Evolutionary conservation across 2,797 vertebrate species (phyloP), one percentile per base, ranked within the genome.

Genomic region (Bovichtus diacanthus): DNA sequence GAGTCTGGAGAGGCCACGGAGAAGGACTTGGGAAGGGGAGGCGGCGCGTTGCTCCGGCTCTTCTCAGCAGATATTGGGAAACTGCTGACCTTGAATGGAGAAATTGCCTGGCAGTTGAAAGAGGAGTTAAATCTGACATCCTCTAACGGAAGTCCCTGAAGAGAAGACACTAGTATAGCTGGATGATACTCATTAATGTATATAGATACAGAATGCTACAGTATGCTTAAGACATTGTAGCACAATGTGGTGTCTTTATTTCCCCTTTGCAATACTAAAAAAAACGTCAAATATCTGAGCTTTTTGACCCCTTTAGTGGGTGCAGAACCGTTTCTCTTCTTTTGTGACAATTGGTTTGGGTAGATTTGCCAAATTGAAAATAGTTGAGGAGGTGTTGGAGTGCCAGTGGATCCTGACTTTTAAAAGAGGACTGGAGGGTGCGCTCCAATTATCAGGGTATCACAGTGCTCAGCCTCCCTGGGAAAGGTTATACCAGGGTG

Each of bases 381-480:
- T 13, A 23, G 10, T 6, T 18, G 29, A 43, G 34, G 11, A 46
- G 13, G 38, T 27, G 27, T 25, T 66, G 10, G 0, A 43, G 49
- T 51, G 34, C 15, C 23, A 46, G 44, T 59, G 74, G 38, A 78
- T 55, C 18, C 0, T 0, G 2, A 38, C 47, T 72, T 53, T 27
- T 38, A 60, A 58, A 39, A 41, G 18, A 13, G 19, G 41, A 39
- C 38, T 62, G 10, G 15, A 44, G 19, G 58, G 43, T 62, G n/a
- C 41, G 13, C 34, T 63, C 39, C 38, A 82, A 29, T 73, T 78
- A 60, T 71, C 34, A 27, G 10, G 31, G 12, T 19, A 53, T 70
- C 54, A 23, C 47, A 51, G 72, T 36, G 12, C 44, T 58, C 39
- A 23, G 27, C 36, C 65, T 73, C 55, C 53, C 36, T 11, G 8